Percentiles rank a stretch among this genome's conserved stretches.
These are phyloP conservation scores for Palythoa heliodiscus DNA, from an alignment of 92 coral and sea anemone genomes.

Conservation along the genomic window DNA sequence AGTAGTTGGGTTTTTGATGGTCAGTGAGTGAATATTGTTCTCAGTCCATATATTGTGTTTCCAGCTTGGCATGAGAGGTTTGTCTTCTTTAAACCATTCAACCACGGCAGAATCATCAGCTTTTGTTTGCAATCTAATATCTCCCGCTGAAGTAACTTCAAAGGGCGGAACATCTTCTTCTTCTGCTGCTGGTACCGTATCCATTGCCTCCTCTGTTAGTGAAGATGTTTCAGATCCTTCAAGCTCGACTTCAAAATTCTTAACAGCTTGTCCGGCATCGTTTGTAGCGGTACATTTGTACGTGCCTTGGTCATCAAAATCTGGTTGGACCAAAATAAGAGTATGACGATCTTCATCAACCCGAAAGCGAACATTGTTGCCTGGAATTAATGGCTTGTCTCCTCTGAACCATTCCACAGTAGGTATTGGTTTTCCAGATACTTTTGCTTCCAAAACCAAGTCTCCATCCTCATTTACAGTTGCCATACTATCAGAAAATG, in stretches of 20 bases:
- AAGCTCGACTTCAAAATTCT: slow-evolving; percentile 75
- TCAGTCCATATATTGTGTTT: slow-evolving; percentile 67
- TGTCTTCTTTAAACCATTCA: slow-evolving; percentile 88
- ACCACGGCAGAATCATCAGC: slow-evolving; percentile 61
- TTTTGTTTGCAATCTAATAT: slow-evolving; percentile 25
- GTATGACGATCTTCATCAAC: slow-evolving; percentile 50
- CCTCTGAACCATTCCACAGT: slow-evolving; percentile 55
- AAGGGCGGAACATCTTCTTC: slow-evolving; percentile 31
- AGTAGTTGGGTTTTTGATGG: slow-evolving; percentile 63
- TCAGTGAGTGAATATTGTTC: slow-evolving; percentile 66
- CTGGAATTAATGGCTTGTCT: slow-evolving; percentile 36
- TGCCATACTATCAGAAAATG: slow-evolving; percentile 32
- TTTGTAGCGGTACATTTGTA: slow-evolving; percentile 49
- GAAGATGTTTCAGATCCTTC: slow-evolving; percentile 54
- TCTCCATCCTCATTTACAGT: slow-evolving; percentile 53
- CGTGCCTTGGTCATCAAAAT: slow-evolving; percentile 59
- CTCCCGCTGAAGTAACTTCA: slow-evolving; percentile 30
- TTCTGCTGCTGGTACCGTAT: background rate
- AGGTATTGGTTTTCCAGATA: slow-evolving; percentile 56
- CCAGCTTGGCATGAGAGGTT: slow-evolving; percentile 59
- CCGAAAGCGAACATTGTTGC: slow-evolving; percentile 47
- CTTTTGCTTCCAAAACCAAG: slow-evolving; percentile 42
- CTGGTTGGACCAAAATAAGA: slow-evolving; percentile 49
- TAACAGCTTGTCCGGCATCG: slow-evolving; percentile 53
- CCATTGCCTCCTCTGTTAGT: slow-evolving; percentile 21